These are phyloP conservation scores for Echinops telfairi DNA, from an alignment of 2,113 vertebrate species.

Conservation along the genomic window DNA sequence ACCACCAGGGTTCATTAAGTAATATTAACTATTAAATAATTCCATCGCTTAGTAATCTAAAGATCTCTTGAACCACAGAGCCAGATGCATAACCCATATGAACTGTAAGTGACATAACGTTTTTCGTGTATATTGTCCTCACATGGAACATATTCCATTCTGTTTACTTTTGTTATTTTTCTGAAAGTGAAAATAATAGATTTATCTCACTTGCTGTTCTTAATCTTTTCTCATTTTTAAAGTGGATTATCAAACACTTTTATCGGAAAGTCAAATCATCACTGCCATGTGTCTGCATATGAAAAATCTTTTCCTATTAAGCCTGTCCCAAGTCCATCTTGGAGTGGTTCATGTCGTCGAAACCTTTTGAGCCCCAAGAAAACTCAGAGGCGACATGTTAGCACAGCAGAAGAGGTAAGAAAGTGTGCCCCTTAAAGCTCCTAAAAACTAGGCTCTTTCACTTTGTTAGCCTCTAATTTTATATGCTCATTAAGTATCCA, in stretches of 20 bases:
- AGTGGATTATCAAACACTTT: constrained; percentile 84
- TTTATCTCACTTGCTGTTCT: constrained; percentile 52
- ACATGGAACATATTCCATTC: constrained; percentile 3
- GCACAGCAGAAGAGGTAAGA: constrained; percentile 88
- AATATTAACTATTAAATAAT: constrained; percentile 42
- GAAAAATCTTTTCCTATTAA: constrained; percentile 89
- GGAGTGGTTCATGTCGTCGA: constrained; percentile 85
- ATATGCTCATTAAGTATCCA: not conserved
- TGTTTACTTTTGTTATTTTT: constrained; percentile 19
- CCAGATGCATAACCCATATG: not conserved
- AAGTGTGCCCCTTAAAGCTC: not conserved
- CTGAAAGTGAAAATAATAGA: constrained; percentile 60
- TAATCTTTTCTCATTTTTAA: constrained; percentile 58
- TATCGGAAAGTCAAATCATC: constrained; percentile 85
- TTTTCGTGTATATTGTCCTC: not conserved
- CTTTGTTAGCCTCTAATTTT: not conserved
- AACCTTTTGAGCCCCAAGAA: constrained; percentile 89
- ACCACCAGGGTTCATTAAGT: not conserved
- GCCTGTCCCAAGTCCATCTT: constrained; percentile 84
- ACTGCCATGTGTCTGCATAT: constrained; percentile 83
- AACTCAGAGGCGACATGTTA: constrained; percentile 85
- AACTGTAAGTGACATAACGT: not conserved
- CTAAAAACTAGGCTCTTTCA: not conserved
- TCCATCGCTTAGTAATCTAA: constrained; percentile 22
- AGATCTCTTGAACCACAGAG: constrained; percentile 29